phyloP scores from a whole-genome alignment of 2,113 vertebrate genomes.

The Lophura nycthemera region DNA sequence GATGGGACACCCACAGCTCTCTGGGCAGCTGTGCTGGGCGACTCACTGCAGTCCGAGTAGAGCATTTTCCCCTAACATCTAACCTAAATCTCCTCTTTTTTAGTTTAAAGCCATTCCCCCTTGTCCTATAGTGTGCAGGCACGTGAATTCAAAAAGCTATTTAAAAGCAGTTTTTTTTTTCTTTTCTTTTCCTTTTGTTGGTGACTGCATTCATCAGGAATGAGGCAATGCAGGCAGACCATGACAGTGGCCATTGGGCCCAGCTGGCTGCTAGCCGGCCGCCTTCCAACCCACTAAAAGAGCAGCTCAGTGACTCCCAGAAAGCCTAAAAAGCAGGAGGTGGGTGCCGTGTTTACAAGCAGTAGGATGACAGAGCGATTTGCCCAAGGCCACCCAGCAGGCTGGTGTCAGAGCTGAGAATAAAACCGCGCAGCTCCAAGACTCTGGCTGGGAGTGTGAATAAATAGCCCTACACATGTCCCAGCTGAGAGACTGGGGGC shows the following conservation, averaged over 20 bases:
- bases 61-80: too few species aligned
- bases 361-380: neutral
- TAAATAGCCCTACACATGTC: neutral
- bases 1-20: too few species aligned
- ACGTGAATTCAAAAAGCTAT: neutral
- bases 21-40: too few species aligned
- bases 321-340: neutral
- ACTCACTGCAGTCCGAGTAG: too few species aligned
- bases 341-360: neutral
- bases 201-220: neutral
- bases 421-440: neutral
- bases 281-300: neutral
- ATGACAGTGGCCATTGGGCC: neutral
- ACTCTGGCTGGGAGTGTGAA: neutral
- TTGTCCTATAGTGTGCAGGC: neutral
- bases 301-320: accelerated
- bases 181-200: accelerated
- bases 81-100: too few species aligned
- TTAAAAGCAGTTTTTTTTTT: neutral
- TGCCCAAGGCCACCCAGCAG: accelerated
- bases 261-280: accelerated
- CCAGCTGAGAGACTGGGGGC: neutral
- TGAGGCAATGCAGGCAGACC: accelerated
- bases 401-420: neutral
- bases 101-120: too few species aligned